Evolutionary conservation across 2,113 vertebrate genomes (phyloP).

Genomic region (Coptodon bakossiorum): DNA sequence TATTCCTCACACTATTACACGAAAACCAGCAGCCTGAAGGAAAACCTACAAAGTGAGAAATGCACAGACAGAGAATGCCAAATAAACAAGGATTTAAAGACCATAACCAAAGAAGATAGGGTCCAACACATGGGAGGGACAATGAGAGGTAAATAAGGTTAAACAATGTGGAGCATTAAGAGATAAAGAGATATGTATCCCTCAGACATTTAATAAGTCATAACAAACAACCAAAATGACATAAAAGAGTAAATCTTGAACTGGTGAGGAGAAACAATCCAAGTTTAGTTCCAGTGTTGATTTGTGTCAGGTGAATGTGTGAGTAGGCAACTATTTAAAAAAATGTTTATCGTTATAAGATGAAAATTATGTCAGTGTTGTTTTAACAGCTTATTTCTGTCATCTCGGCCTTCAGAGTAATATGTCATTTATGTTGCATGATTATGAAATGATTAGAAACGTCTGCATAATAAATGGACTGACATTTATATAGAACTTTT

Average conservation of each 20-base stretch:
- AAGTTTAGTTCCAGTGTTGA: background rate
- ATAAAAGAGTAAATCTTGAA: too few relatives aligned
- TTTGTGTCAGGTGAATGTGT: background rate
- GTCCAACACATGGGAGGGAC: fast-evolving
- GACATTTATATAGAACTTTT: background rate
- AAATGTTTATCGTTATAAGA: too few relatives aligned
- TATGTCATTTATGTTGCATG: too few relatives aligned
- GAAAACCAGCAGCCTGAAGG: too few relatives aligned
- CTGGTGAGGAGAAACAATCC: background rate
- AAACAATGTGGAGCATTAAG: background rate
- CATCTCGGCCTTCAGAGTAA: too few relatives aligned
- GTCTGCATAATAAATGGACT: background rate
- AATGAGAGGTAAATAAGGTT: background rate
- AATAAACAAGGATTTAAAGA: background rate
- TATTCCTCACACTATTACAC: too few relatives aligned
- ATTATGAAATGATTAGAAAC: too few relatives aligned
- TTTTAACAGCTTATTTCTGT: background rate
- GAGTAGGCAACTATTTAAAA: background rate
- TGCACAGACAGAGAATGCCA: background rate
- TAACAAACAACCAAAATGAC: too few relatives aligned
- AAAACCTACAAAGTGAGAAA: background rate
- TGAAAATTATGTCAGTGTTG: fast-evolving
- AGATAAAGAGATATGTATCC: too few relatives aligned
- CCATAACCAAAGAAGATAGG: background rate
- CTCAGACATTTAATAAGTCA: too few relatives aligned